Conservation (phyloP, 2,797 vertebrate genomes). For the Otolemur crassicaudatus region DNA sequence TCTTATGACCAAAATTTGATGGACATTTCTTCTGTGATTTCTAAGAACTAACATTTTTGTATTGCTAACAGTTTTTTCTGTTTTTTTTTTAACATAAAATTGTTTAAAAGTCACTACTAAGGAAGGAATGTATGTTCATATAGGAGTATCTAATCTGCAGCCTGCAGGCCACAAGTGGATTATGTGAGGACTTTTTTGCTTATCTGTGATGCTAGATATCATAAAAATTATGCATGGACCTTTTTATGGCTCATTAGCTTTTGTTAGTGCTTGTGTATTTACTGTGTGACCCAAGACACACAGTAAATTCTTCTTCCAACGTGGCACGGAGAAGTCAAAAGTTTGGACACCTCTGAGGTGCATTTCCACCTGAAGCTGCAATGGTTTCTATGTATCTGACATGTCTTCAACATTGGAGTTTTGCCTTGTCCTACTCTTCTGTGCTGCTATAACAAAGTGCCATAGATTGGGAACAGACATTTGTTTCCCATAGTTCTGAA, state of each 20-base stretch:
- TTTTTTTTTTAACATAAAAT: background rate
- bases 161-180: too few species aligned
- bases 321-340: too few species aligned
- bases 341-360: too few species aligned
- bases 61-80: background rate
- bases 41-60: background rate
- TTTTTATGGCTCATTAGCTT: too few species aligned
- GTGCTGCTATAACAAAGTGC: background rate
- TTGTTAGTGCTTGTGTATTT: too few species aligned
- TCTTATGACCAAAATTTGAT: background rate
- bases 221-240: too few species aligned
- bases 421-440: background rate
- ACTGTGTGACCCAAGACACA: too few species aligned
- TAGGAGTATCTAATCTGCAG: too few species aligned
- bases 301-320: too few species aligned
- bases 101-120: background rate
- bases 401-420: background rate
- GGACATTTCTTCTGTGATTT: conserved; percentile 14
- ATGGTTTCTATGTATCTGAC: background rate
- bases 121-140: background rate
- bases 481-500: background rate
- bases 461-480: background rate
- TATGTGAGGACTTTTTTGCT: too few species aligned
- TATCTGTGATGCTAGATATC: too few species aligned
- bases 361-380: background rate